Conservation (phyloP, 2,888 invertebrate genomes). For the Drosophila parthenogenetica region DNA sequence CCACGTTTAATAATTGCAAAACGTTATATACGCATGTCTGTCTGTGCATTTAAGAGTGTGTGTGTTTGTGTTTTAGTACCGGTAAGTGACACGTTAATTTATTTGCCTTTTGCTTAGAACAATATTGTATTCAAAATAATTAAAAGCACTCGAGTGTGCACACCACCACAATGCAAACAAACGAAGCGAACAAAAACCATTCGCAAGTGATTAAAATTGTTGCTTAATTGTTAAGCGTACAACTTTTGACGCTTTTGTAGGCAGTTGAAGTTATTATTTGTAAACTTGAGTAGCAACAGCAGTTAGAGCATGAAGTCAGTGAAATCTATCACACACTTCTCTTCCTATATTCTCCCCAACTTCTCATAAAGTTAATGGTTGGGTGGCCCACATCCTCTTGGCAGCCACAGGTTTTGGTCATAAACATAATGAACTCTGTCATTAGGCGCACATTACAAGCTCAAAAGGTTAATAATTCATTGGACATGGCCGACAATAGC, state of each 20-base stretch:
- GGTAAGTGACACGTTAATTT: conserved; percentile 72
- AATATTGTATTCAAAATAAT: conserved; percentile 65
- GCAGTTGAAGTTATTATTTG: conserved; percentile 16
- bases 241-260: conserved; percentile 37
- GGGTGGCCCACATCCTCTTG: conserved; percentile 26
- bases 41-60: neutral
- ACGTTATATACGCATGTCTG: neutral
- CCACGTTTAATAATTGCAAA: conserved; percentile 36
- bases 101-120: conserved; percentile 68
- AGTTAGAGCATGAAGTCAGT: conserved; percentile 32
- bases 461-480: conserved; percentile 57
- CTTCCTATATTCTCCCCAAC: neutral
- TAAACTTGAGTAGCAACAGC: conserved; percentile 5
- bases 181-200: conserved; percentile 25
- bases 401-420: neutral
- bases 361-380: conserved; percentile 6
- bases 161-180: conserved; percentile 45
- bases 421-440: conserved; percentile 56
- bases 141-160: conserved; percentile 68
- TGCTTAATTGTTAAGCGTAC: conserved; percentile 54
- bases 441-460: conserved; percentile 56
- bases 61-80: conserved; percentile 24
- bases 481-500: conserved; percentile 22
- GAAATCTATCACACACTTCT: neutral
- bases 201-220: conserved; percentile 58